Conservation (phyloP, 2,888 invertebrate genomes). For the Chironomus riparius region DNA sequence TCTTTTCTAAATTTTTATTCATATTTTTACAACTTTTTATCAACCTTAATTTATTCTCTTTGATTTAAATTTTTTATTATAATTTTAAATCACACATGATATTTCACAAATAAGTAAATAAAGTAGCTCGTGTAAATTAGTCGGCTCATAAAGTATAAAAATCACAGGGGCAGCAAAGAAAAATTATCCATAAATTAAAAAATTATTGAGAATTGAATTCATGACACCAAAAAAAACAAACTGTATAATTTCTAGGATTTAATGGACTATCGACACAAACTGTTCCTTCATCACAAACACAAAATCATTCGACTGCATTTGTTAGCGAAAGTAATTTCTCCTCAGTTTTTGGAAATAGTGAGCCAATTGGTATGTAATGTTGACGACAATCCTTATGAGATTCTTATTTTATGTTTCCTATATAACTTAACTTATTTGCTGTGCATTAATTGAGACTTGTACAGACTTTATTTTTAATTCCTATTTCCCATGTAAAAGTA, state of each 20-base stretch:
- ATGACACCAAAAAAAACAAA: neutral
- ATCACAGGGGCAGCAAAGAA: neutral
- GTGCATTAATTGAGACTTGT: neutral
- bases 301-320: constrained; percentile 50
- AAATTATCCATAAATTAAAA: neutral
- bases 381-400: constrained; percentile 28
- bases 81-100: constrained; percentile 3
- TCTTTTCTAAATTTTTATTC: too few relatives aligned
- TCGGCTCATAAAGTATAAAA: neutral
- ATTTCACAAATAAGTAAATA: neutral
- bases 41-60: too few relatives aligned
- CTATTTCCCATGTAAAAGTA: too few relatives aligned
- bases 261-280: constrained; percentile 38
- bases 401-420: constrained; percentile 20
- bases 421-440: neutral
- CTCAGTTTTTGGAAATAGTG: constrained; percentile 74
- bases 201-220: neutral
- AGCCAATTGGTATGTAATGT: constrained; percentile 52
- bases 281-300: constrained; percentile 35
- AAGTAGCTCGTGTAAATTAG: neutral
- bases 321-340: constrained; percentile 82
- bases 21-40: neutral
- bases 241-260: constrained; percentile 39
- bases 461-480: too few relatives aligned
- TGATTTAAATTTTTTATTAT: neutral